phyloP scores from a whole-genome alignment of 2,797 vertebrate species.

The Cirrhinus mrigala region DNA sequence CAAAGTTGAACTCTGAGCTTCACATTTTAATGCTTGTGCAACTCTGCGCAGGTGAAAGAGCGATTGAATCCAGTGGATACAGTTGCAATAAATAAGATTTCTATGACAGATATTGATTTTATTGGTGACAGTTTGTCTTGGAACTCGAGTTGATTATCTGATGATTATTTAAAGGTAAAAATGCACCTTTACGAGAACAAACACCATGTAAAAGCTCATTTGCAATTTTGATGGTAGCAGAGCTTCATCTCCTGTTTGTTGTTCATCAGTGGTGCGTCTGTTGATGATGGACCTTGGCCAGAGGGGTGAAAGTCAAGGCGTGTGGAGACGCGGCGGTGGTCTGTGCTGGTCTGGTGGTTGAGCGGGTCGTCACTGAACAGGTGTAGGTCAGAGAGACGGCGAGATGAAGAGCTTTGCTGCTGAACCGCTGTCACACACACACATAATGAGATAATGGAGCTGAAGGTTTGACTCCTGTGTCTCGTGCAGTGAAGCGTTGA shows the following conservation, averaged over 20 bases:
- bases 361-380: constrained; percentile 35
- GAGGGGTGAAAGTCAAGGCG: constrained; percentile 57
- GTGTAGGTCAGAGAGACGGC: constrained; percentile 52
- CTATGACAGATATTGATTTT: not conserved
- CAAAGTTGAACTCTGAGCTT: not conserved
- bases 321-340: constrained; percentile 43
- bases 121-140: not conserved
- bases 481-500: not conserved
- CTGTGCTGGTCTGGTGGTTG: constrained; percentile 40
- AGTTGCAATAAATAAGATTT: not conserved
- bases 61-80: not conserved
- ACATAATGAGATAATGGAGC: constrained; percentile 1
- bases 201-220: not conserved
- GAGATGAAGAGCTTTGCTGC: constrained; percentile 30
- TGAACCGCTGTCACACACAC: constrained; percentile 30
- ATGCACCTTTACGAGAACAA: not conserved
- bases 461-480: not conserved
- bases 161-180: not conserved
- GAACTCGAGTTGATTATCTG: not conserved
- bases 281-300: constrained; percentile 59
- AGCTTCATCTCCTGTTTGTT: not conserved
- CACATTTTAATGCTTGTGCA: not conserved
- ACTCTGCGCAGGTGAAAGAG: not conserved
- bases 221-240: constrained; percentile 1
- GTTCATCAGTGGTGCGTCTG: constrained; percentile 36